Percentiles rank a stretch among this genome's conserved stretches.
These are phyloP conservation scores for Charadrius vociferus DNA, from an alignment of 2,113 vertebrate species.

Conservation along the genomic window DNA sequence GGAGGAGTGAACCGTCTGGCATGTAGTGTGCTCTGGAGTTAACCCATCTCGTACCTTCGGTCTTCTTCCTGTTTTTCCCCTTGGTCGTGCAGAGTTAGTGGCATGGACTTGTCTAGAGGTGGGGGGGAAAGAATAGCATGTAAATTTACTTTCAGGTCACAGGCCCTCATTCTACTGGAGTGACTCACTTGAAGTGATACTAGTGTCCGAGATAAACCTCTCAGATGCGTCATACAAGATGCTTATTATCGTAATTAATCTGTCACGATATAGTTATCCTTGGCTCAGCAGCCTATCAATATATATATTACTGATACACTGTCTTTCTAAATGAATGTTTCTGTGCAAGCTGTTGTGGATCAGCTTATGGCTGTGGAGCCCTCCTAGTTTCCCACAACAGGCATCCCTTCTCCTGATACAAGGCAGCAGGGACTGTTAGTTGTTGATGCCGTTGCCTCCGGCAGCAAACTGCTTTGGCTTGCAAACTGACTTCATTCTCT, in stretches of 20 bases:
- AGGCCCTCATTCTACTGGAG: not conserved
- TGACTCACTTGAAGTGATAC: slow-evolving; percentile 24
- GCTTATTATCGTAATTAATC: not conserved
- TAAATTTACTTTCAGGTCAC: slow-evolving; percentile 1
- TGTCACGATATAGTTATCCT: not conserved
- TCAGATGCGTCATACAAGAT: not conserved
- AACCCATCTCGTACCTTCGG: not conserved
- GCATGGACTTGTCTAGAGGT: not conserved
- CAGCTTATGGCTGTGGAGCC: not conserved
- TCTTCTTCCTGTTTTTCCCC: not conserved
- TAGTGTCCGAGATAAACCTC: not conserved
- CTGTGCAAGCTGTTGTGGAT: not conserved
- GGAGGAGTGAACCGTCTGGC: not conserved
- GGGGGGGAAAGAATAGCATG: not conserved
- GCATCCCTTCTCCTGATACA: not conserved
- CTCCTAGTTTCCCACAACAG: not conserved
- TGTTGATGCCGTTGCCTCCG: accelerated
- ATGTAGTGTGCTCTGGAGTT: accelerated
- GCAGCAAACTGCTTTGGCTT: not conserved
- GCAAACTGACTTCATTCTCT: not conserved
- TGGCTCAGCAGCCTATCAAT: not conserved
- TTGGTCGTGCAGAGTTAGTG: not conserved
- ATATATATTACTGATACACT: not conserved
- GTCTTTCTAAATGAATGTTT: not conserved
- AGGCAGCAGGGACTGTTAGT: not conserved